These are phyloP conservation scores for Aricia agestis DNA, from an alignment of 1,140 invertebrate genomes.

Conservation along the genomic window DNA sequence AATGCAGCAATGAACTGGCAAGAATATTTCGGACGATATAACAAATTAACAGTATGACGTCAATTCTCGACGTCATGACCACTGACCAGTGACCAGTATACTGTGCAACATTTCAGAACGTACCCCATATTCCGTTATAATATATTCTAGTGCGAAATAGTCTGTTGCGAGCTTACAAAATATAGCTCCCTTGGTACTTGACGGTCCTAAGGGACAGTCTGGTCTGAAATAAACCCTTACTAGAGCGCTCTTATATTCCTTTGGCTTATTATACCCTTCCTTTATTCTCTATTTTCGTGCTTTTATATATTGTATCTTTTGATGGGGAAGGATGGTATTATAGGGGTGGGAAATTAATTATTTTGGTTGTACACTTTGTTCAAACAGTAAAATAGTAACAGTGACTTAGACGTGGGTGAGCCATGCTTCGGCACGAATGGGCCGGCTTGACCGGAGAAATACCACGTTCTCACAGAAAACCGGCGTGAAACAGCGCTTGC, in stretches of 20 bases:
- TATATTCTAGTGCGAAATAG: background rate
- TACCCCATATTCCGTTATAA: background rate
- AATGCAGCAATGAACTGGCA: too few species aligned
- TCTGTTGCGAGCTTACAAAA: slow-evolving; percentile 6
- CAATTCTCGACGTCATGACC: background rate
- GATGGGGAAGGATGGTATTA: too few species aligned
- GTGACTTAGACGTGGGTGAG: too few species aligned
- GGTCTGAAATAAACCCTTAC: background rate
- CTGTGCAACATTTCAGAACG: background rate
- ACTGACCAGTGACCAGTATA: background rate
- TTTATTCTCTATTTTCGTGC: background rate
- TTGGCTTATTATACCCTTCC: background rate
- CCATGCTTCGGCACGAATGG: too few species aligned
- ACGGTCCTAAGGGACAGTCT: background rate
- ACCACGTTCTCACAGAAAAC: too few species aligned
- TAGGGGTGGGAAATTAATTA: background rate
- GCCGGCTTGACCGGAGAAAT: too few species aligned
- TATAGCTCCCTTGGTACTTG: background rate
- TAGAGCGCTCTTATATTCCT: background rate
- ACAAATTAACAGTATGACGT: too few species aligned
- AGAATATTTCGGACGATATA: too few species aligned
- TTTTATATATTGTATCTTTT: background rate
- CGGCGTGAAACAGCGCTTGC: too few species aligned
- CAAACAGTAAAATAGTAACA: background rate
- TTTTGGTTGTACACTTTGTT: background rate